A percentile compares a stretch with the other conserved stretches of the same genome.
Evolutionary conservation across 1,140 invertebrate species (phyloP).

Genomic region (Paraescarpia echinospica): DNA sequence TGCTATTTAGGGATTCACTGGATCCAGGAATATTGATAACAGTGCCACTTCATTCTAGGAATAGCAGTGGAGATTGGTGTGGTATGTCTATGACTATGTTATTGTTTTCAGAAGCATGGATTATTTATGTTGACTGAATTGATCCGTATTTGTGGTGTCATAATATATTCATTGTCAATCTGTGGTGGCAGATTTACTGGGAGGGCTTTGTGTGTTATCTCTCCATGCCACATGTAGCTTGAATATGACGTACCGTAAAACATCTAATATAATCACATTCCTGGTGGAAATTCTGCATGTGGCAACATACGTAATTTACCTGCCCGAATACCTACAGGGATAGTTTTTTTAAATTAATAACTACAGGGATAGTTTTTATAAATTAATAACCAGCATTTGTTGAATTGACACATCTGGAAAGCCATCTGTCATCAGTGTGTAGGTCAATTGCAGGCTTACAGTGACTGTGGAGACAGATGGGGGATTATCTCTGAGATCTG

Average conservation of each 20-base stretch:
- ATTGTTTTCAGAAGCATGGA: neutral
- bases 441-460: too few species aligned
- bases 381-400: too few species aligned
- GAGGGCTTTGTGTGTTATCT: neutral
- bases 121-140: neutral
- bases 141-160: neutral
- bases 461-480: too few species aligned
- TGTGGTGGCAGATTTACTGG: neutral
- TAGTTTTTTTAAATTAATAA: too few species aligned
- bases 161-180: neutral
- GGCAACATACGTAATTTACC: too few species aligned
- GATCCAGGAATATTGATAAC: too few species aligned
- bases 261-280: neutral
- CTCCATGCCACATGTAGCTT: neutral
- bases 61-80: neutral
- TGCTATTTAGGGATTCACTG: too few species aligned
- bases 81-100: neutral
- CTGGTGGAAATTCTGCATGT: neutral
- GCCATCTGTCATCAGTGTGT: too few species aligned
- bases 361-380: too few species aligned
- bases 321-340: too few species aligned
- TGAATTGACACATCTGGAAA: too few species aligned
- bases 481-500: too few species aligned
- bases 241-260: neutral
- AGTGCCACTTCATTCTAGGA: neutral